phyloP scores from a whole-genome alignment of 2,797 vertebrate genomes.

The Tokudaia tokunoshimensis region DNA sequence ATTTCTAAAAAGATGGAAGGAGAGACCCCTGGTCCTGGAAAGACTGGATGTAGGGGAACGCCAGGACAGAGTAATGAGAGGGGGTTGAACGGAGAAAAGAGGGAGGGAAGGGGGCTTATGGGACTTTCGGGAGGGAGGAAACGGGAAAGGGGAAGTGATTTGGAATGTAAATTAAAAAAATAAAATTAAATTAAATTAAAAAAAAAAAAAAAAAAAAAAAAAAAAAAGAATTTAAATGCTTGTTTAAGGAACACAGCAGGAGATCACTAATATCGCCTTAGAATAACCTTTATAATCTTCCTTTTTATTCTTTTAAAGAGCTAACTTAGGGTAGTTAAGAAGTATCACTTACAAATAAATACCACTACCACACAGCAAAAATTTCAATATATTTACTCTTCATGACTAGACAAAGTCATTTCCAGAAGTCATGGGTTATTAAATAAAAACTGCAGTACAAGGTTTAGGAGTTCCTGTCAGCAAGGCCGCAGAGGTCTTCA shows the following conservation, averaged over 20 bases:
- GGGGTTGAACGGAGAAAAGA: too few relatives aligned
- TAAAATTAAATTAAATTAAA: too few relatives aligned
- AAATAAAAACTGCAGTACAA: background rate
- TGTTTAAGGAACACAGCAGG: background rate
- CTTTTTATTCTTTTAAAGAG: background rate
- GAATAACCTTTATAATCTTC: background rate
- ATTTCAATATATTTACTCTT: too few relatives aligned
- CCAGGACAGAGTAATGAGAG: too few relatives aligned
- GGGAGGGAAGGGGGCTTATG: too few relatives aligned
- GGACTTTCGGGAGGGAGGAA: too few relatives aligned
- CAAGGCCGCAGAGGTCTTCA: background rate
- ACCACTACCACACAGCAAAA: background rate
- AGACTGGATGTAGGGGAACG: too few relatives aligned
- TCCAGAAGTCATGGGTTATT: background rate
- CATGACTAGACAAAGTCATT: background rate
- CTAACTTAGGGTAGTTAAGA: background rate
- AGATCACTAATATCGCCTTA: conserved; percentile 51
- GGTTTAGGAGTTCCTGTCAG: background rate
- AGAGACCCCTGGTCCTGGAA: too few relatives aligned
- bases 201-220: too few relatives aligned
- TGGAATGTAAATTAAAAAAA: too few relatives aligned
- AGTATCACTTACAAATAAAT: background rate
- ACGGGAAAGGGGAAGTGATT: too few relatives aligned
- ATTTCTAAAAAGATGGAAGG: too few relatives aligned
- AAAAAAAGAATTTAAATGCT: conserved; percentile 57